Percentiles rank a stretch among this genome's conserved stretches.
Conservation (phyloP, 2,113 vertebrate species). For the Lates calcarifer region DNA sequence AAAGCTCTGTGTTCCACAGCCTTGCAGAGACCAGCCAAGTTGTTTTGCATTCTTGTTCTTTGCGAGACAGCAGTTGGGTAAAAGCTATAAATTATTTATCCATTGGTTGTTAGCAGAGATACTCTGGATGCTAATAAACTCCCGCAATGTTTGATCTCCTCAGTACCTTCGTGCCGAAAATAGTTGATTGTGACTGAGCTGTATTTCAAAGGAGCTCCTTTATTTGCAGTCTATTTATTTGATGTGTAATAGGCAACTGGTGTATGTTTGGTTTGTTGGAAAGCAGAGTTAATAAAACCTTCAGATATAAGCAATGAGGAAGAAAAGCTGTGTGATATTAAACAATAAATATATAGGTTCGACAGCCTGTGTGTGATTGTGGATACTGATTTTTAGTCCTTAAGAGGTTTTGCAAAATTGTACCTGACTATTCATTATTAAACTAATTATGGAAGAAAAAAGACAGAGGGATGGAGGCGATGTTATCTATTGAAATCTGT, state of each 20-base stretch:
- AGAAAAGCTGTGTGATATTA: slow-evolving; percentile 20
- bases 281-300: slow-evolving; percentile 36
- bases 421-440: neutral
- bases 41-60: slow-evolving; percentile 68
- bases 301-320: slow-evolving; percentile 7
- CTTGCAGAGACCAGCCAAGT: slow-evolving; percentile 45
- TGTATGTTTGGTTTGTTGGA: slow-evolving; percentile 27
- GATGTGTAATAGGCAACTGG: slow-evolving; percentile 27
- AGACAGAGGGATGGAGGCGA: neutral
- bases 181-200: slow-evolving; percentile 63
- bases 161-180: slow-evolving; percentile 64
- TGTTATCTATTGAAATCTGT: neutral
- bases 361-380: neutral
- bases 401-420: neutral
- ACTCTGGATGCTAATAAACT: slow-evolving; percentile 77
- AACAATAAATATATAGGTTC: neutral
- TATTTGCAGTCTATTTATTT: slow-evolving; percentile 56
- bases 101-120: slow-evolving; percentile 73
- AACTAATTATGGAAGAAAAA: slow-evolving; percentile 2
- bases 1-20: slow-evolving; percentile 49
- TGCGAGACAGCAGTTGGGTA: slow-evolving; percentile 71
- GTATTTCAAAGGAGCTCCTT: slow-evolving; percentile 56
- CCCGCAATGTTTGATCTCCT: slow-evolving; percentile 77
- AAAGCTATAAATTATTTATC: slow-evolving; percentile 80
- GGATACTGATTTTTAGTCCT: neutral